Percentiles rank a stretch among this genome's conserved stretches.
Conservation (phyloP, 1,140 invertebrate genomes). For the Adelges cooleyi region DNA sequence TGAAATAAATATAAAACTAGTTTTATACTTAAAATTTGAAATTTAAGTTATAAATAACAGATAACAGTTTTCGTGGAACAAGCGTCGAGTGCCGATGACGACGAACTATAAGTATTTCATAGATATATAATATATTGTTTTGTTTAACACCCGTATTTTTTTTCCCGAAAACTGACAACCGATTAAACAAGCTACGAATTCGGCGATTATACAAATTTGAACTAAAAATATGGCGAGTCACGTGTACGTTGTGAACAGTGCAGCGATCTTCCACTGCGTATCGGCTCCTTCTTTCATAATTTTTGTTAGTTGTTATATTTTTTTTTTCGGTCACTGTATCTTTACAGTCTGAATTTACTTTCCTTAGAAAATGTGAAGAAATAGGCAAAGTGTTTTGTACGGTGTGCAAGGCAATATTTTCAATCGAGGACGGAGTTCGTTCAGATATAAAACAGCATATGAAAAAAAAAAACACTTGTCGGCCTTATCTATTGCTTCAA, state of each 20-base stretch:
- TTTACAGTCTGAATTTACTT: slow-evolving; percentile 10
- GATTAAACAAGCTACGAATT: no score
- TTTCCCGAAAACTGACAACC: no score
- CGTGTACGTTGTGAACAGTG: neutral
- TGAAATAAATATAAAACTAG: slow-evolving; percentile 10
- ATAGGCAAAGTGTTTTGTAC: neutral
- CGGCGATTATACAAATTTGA: no score
- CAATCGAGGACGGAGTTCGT: neutral
- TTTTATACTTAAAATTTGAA: slow-evolving; percentile 6
- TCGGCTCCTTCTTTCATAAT: neutral
- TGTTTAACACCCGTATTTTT: no score
- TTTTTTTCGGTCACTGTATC: neutral
- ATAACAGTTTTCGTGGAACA: neutral
- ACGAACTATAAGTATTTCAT: slow-evolving; percentile 2
- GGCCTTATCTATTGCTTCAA: neutral
- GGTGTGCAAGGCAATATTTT: slow-evolving; percentile 1
- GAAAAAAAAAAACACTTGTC: neutral
- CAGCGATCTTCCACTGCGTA: neutral
- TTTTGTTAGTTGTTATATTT: neutral
- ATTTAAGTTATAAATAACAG: slow-evolving; percentile 8
- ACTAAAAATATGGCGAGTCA: no score
- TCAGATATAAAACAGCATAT: neutral
- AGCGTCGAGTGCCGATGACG: slow-evolving; percentile 4
- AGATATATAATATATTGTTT: no score
- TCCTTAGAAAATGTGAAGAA: slow-evolving; percentile 1